phyloP scores from a whole-genome alignment of 2,797 vertebrate genomes.

The Sebastes wilsoni region DNA sequence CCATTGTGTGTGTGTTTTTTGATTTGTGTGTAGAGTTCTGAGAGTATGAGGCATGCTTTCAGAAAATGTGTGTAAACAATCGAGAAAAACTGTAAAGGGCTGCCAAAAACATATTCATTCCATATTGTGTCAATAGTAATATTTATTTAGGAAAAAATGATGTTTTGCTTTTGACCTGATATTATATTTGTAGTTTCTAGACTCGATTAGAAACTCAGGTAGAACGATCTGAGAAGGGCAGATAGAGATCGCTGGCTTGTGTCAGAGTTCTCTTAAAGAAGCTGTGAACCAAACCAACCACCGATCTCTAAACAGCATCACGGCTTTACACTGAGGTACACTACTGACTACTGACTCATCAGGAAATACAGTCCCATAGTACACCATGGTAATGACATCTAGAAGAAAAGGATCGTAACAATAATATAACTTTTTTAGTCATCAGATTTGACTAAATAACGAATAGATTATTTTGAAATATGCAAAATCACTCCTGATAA shows the following conservation, averaged over 20 bases:
- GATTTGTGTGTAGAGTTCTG: no score
- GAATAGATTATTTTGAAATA: neutral
- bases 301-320: conserved; percentile 25
- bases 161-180: conserved; percentile 22
- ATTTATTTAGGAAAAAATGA: conserved; percentile 26
- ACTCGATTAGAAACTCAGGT: conserved; percentile 12
- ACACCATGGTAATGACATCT: conserved; percentile 18
- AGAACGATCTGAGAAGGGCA: conserved; percentile 17
- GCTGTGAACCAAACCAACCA: conserved; percentile 8
- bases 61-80: no score
- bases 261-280: conserved; percentile 14
- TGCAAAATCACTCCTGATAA: neutral
- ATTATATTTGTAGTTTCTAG: conserved; percentile 9
- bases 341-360: conserved; percentile 34
- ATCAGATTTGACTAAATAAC: neutral
- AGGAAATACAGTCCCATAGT: conserved; percentile 26
- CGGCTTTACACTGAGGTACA: conserved; percentile 22
- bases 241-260: neutral
- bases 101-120: conserved; percentile 11
- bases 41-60: no score
- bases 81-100: neutral
- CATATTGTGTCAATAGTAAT: neutral
- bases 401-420: neutral
- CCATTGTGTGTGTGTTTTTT: no score
- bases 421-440: neutral